These are phyloP conservation scores for Limnodromus scolopaceus DNA, from an alignment of 2,797 vertebrate genomes.

Conservation along the genomic window DNA sequence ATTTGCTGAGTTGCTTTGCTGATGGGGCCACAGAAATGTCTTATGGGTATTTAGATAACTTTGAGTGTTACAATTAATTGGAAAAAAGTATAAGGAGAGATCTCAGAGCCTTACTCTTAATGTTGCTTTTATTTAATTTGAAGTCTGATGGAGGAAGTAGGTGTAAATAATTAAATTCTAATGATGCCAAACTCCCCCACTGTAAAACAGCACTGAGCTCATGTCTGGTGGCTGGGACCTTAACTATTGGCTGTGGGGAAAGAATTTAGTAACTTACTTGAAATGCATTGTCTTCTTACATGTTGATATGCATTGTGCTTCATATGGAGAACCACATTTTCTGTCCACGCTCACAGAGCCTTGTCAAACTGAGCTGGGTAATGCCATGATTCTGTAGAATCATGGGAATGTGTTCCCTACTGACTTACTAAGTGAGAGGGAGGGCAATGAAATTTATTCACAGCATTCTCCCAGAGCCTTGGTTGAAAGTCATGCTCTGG, in stretches of 20 bases:
- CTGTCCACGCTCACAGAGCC: background rate
- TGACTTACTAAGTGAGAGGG: accelerated
- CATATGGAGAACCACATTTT: background rate
- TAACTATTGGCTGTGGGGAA: background rate
- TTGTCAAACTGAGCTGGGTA: background rate
- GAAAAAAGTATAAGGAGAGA: background rate
- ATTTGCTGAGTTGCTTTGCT: background rate
- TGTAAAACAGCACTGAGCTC: background rate
- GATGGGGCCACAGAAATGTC: background rate
- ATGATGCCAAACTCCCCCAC: background rate
- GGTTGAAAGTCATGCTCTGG: background rate
- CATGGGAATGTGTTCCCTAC: background rate
- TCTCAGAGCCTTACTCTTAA: background rate
- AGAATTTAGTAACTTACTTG: background rate
- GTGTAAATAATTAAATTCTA: background rate
- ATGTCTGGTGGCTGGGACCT: background rate
- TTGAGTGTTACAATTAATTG: background rate
- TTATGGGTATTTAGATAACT: background rate
- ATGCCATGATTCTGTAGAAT: background rate
- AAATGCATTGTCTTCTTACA: background rate
- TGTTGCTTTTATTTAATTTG: background rate
- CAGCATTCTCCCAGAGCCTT: background rate
- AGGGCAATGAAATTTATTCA: background rate
- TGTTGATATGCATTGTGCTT: background rate
- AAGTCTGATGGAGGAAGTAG: background rate